A percentile compares a stretch with the other conserved stretches of the same genome.
phyloP scores from a whole-genome alignment of 2,113 vertebrate species.

The Nettapus auritus region DNA sequence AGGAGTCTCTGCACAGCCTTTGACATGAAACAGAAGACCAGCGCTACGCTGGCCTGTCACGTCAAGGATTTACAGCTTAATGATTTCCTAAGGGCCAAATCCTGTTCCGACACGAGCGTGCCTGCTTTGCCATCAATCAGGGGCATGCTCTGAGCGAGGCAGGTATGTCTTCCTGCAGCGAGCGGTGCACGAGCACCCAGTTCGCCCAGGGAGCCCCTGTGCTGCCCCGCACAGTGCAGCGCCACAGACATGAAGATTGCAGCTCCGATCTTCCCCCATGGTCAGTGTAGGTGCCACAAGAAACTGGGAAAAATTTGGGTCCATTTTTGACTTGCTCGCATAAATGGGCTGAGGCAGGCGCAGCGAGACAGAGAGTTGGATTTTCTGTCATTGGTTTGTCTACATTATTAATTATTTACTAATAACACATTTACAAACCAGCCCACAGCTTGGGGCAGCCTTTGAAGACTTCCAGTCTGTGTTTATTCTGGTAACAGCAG shows the following conservation, averaged over 20 bases:
- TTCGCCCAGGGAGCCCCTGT: accelerated
- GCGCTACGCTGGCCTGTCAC: neutral
- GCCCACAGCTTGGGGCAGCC: neutral
- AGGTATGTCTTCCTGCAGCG: neutral
- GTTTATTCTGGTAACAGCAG: neutral
- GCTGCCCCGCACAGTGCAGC: too few species aligned
- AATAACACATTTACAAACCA: neutral
- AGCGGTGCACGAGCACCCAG: neutral
- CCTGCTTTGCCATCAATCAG: neutral
- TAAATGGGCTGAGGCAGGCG: accelerated
- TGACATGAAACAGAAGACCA: neutral
- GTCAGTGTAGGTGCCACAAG: neutral
- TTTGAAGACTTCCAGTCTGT: neutral
- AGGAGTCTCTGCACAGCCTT: neutral
- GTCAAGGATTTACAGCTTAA: neutral
- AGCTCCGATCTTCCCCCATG: neutral
- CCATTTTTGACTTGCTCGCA: neutral
- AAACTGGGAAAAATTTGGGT: neutral
- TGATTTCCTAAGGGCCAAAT: neutral
- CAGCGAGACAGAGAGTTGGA: neutral
- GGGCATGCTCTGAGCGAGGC: neutral
- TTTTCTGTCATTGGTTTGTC: neutral
- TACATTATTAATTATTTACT: neutral
- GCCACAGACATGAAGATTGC: too few species aligned
- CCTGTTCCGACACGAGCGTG: neutral